Evolutionary conservation across 2,797 vertebrate species (phyloP), one percentile per base, ranked within the genome.

Genomic region (Muscicapa striata): DNA sequence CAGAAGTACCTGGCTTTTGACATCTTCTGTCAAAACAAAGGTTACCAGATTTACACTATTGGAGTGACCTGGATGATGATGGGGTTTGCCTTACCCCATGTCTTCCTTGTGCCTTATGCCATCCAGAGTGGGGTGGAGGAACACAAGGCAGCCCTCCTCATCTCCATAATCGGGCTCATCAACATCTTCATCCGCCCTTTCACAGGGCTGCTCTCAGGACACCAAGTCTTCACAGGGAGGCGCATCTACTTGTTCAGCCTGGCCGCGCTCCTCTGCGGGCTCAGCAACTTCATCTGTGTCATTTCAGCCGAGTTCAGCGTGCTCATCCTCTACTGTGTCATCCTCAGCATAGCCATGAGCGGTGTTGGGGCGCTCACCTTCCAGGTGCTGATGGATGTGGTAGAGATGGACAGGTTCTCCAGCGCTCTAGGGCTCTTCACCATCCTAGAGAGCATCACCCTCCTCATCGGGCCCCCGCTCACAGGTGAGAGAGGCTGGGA

Each of bases 381-480:
- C 97, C 99, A 99, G 40, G 99, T 99, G 70, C 98, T 99, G 86
- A 99, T 99, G 99, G 98, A 99, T 14, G 97, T 98, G 4, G 98
- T 99, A 85, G 99, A 99, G 62, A 99, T 99, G 98, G 98, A 98
- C 27, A 98, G 97, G 85, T 99, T 99, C 94, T 98, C 98, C 22
- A 98, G 98, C 1, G 99, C 99, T 32, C 98, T 99, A 41, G 99
- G 99, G 52, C 98, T 99, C 93, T 98, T 99, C 78, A 98, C 98
- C 5, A 83, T 99, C 97, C 98, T 99, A 97, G 98, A 98, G 95
- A 99, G 99, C 18, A 36, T 99, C 96, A 98, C 98, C 3, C 96
- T 99, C 87, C 98, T 99, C 91, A 88, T 99, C 1, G 98, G 99
- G 32, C 99, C 99, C 1, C 99, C 99, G 0, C 97, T 99, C 59